Evolutionary conservation across 2,888 invertebrate genomes (phyloP), one percentile per base, ranked within the genome.

Genomic region (Ferdinandea cuprea): DNA sequence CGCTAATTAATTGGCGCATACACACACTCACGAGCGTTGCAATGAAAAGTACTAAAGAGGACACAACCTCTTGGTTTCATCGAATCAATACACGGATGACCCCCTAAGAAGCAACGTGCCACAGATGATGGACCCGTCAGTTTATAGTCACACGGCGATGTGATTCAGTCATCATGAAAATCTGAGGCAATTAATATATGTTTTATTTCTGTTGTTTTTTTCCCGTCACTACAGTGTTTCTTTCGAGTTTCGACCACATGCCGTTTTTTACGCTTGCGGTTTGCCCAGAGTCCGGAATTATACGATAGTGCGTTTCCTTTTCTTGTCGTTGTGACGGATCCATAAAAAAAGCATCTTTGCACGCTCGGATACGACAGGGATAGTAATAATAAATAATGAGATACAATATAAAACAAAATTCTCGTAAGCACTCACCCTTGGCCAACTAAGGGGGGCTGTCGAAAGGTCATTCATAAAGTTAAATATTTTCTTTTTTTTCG

Each of bases 371-470:
- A 40, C 65, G 79, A 65, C 63, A 81, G 52, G 76, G 71, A 78
- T 78, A n/a, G n/a, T n/a, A 83, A 83, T 83, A 83, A 83, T 83
- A 83, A 83, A 83, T 83, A 83, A 83, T 83, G 83, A 78, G 72
- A 66, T 58, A 59, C 58, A 63, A 68, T 78, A 83, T 83, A 83
- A 83, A 78, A 83, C 83, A 83, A 78, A 78, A 83, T 61, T 78
- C 78, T 73, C 78, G 83, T 78, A 73, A 78, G 68, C 46, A 32
- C 44, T 63, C 72, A 83, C 73, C 72, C 78, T 71, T 21, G 58
- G 46, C 4, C 21, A 11, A 25, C 5, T n/a, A 28, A 19, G 63
- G 35, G 32, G 9, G 35, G 35, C 19, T 15, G 19, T 19, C 25
- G 28, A 42, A 21, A 63, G 76, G 66, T 83, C 77, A 83, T 83